phyloP scores from a whole-genome alignment of 2,797 vertebrate genomes.

The Pachyuromys duprasi region DNA sequence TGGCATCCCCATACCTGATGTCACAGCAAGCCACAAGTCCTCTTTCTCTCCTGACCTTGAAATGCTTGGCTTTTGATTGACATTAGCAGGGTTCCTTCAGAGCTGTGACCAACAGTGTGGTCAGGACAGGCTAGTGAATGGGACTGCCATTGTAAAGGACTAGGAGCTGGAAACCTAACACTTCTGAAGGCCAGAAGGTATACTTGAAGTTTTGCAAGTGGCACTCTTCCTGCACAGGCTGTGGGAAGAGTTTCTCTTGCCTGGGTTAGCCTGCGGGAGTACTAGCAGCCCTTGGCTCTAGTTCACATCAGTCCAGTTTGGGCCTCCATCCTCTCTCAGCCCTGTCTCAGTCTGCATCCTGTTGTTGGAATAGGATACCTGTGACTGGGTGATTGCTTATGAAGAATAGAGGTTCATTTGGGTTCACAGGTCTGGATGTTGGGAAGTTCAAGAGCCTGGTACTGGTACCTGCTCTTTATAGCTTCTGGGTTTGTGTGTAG shows the following conservation, averaged over 20 bases:
- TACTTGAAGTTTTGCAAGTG: rapidly evolving
- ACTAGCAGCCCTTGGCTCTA: not conserved
- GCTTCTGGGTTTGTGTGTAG: not conserved
- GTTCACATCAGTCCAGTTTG: rapidly evolving
- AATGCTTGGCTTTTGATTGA: not conserved
- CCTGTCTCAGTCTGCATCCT: not conserved
- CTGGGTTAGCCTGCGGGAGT: too few species aligned
- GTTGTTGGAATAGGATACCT: not conserved
- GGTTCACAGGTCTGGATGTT: not conserved
- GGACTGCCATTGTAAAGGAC: not conserved
- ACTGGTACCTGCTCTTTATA: too few species aligned
- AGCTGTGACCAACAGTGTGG: rapidly evolving
- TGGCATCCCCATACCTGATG: rapidly evolving
- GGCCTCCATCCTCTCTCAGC: not conserved
- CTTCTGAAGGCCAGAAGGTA: too few species aligned
- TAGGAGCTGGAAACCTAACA: rapidly evolving
- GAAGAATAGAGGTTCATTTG: not conserved
- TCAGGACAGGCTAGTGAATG: not conserved
- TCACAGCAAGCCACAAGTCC: rapidly evolving
- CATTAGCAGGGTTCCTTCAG: not conserved
- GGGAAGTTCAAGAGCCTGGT: not conserved
- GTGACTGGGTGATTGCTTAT: not conserved
- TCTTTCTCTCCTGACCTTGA: rapidly evolving
- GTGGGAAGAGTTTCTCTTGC: not conserved
- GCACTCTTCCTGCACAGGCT: not conserved